Evolutionary conservation across 2,113 vertebrate species (phyloP).

Genomic region (Myocastor coypus): DNA sequence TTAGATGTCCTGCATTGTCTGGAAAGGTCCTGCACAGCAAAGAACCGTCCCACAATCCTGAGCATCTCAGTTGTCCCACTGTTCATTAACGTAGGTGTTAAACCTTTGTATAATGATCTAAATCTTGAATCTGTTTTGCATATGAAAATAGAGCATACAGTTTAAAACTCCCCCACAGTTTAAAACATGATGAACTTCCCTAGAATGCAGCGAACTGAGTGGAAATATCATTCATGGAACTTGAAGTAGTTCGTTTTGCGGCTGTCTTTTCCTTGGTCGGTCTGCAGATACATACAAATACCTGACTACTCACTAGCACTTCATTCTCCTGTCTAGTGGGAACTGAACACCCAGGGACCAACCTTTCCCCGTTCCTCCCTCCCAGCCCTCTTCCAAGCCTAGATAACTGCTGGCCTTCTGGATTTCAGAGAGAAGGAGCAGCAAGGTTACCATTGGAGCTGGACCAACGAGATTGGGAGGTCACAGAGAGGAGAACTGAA

Average conservation of each 20-base stretch:
- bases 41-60: neutral
- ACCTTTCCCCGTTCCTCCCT: neutral
- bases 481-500: neutral
- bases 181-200: neutral
- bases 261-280: neutral
- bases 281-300: neutral
- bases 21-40: neutral
- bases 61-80: neutral
- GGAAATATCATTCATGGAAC: neutral
- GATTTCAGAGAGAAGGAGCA: neutral
- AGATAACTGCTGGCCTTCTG: neutral
- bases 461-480: neutral
- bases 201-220: neutral
- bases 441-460: neutral
- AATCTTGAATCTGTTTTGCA: slow-evolving; percentile 21
- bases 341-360: neutral
- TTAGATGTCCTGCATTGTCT: neutral
- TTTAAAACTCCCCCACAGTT: neutral
- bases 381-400: neutral
- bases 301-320: neutral
- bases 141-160: neutral
- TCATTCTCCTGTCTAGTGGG: neutral
- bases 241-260: neutral
- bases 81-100: neutral
- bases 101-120: neutral